These are phyloP conservation scores for Rutilus rutilus DNA, from an alignment of 2,113 vertebrate species.

Conservation along the genomic window DNA sequence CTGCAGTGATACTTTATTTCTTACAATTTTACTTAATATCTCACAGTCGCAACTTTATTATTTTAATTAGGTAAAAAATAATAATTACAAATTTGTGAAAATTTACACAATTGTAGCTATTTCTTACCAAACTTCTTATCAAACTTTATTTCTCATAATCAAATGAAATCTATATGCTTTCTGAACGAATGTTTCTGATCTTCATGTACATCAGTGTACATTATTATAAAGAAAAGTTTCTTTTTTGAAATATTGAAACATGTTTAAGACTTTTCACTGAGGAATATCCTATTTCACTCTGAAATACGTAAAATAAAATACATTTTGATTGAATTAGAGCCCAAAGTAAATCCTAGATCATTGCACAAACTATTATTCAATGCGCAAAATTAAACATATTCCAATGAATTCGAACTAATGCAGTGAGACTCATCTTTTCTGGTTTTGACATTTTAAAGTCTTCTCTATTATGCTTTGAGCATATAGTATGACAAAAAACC, in stretches of 20 bases:
- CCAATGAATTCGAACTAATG: not conserved
- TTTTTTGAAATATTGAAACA: not conserved
- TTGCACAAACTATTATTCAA: constrained; percentile 7
- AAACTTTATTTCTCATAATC: not conserved
- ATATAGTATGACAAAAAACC: not conserved
- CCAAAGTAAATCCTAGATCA: constrained; percentile 10
- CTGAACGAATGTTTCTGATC: not conserved
- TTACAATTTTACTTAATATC: not conserved
- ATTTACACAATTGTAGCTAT: not conserved
- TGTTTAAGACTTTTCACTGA: not conserved
- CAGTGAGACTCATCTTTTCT: not conserved
- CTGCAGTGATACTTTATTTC: no score
- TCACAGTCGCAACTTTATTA: not conserved
- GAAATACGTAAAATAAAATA: not conserved
- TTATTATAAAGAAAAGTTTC: not conserved
- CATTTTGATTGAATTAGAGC: not conserved
- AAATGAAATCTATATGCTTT: not conserved
- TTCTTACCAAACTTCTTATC: no score
- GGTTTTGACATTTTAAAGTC: not conserved
- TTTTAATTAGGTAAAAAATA: not conserved
- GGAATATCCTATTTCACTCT: not conserved
- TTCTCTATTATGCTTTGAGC: constrained; percentile 4
- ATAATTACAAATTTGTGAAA: not conserved
- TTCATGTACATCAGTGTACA: not conserved
- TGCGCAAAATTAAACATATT: not conserved